Conservation (phyloP, 2,113 vertebrate species). For the Campylomormyrus numenius region DNA sequence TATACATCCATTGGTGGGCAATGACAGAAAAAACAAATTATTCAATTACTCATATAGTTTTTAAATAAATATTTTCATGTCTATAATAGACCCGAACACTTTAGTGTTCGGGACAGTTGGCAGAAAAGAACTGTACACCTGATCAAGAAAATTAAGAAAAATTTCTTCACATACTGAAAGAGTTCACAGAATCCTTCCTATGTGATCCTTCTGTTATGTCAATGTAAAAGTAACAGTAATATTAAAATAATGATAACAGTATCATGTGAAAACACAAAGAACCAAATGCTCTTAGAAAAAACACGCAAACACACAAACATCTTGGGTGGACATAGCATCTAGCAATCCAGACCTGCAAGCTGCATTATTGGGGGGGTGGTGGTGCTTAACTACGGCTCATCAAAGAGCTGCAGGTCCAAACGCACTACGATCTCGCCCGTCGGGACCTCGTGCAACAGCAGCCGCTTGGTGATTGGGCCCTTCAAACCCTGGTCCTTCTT, state of each 20-base stretch:
- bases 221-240: neutral
- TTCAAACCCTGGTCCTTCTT: conserved; percentile 98
- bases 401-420: conserved; percentile 90
- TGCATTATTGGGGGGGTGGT: neutral
- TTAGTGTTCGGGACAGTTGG: neutral
- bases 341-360: neutral
- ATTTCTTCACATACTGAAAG: neutral
- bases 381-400: conserved; percentile 69
- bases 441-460: conserved; percentile 93
- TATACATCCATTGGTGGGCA: neutral
- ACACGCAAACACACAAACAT: neutral
- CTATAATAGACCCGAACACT: neutral
- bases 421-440: conserved; percentile 96
- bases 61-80: conserved; percentile 1
- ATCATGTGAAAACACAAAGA: neutral
- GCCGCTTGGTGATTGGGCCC: conserved; percentile 91
- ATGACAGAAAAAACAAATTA: neutral
- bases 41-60: neutral
- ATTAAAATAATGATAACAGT: neutral
- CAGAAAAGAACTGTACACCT: neutral
- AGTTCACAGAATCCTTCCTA: neutral
- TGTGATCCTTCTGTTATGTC: neutral
- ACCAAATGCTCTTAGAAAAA: neutral
- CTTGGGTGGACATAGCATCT: neutral
- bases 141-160: neutral